Conservation (phyloP, 1,140 invertebrate species). For the Anoplolepis gracilipes region DNA sequence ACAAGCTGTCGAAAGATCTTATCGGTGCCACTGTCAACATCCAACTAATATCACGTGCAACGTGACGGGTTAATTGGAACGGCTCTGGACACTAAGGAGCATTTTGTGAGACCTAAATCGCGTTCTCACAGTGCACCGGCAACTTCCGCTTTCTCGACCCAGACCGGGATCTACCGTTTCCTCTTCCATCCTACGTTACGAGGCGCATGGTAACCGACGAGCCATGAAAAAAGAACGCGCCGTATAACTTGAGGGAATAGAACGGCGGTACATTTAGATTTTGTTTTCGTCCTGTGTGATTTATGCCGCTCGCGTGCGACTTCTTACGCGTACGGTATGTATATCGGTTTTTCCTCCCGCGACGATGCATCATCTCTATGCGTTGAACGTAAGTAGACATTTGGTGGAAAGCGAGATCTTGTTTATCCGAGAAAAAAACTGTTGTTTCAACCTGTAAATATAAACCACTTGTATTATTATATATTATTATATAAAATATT, state of each 20-base stretch:
- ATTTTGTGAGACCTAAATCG: conserved; percentile 79
- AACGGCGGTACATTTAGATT: conserved; percentile 45
- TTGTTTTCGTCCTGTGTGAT: conserved; percentile 51
- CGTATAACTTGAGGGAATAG: conserved; percentile 47
- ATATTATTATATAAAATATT: background rate
- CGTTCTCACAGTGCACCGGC: conserved; percentile 71
- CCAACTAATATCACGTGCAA: conserved; percentile 84
- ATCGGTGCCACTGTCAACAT: conserved; percentile 84
- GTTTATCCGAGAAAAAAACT: conserved; percentile 10
- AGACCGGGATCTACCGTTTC: background rate
- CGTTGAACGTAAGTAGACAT: conserved; percentile 50
- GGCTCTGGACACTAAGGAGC: conserved; percentile 73
- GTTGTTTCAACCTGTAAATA: conserved; percentile 9
- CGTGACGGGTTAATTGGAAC: conserved; percentile 83
- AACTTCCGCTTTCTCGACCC: conserved; percentile 18
- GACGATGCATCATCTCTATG: conserved; percentile 39
- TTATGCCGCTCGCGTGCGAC: conserved; percentile 50
- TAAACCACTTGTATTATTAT: background rate
- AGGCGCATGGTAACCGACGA: conserved; percentile 27
- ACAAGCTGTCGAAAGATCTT: conserved; percentile 80
- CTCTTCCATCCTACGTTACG: conserved; percentile 1
- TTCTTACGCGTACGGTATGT: conserved; percentile 31
- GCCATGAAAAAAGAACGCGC: conserved; percentile 16
- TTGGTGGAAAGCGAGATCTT: conserved; percentile 38
- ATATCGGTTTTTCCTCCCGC: conserved; percentile 36